phyloP scores from a whole-genome alignment of 2,113 vertebrate species.

The Genyomyrus donnyi region DNA sequence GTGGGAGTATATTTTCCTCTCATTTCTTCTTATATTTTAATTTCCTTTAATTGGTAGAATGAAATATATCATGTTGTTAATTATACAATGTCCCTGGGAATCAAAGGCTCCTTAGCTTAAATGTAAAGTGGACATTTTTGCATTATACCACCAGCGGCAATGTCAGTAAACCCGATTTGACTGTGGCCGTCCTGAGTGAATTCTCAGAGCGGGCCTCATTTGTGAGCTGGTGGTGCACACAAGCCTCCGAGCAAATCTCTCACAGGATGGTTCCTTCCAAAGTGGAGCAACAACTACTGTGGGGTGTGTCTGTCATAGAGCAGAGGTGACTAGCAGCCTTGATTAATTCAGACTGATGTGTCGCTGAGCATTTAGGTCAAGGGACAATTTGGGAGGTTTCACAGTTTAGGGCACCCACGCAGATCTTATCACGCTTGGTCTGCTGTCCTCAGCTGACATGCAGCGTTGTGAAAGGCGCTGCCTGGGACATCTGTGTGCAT shows the following conservation, averaged over 20 bases:
- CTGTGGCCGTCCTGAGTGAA: not conserved
- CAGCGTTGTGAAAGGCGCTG: not conserved
- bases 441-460: not conserved
- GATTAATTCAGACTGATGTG: constrained; percentile 10
- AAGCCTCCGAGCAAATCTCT: not conserved
- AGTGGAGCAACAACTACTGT: not conserved
- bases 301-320: not conserved
- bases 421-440: not conserved
- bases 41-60: not conserved
- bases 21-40: not conserved
- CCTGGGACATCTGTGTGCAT: not conserved
- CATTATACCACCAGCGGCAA: not conserved
- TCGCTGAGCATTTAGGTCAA: constrained; percentile 11
- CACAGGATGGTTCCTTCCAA: not conserved
- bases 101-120: not conserved
- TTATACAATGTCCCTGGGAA: not conserved
- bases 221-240: not conserved
- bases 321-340: not conserved
- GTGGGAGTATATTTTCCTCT: not conserved
- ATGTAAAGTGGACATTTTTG: not conserved
- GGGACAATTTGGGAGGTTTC: not conserved
- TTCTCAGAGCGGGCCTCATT: not conserved
- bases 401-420: not conserved
- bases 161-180: not conserved
- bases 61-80: not conserved